Percentiles rank a stretch among this genome's conserved stretches.
Conservation (phyloP, 2,888 invertebrate species). For the Apodemia hepburni region DNA sequence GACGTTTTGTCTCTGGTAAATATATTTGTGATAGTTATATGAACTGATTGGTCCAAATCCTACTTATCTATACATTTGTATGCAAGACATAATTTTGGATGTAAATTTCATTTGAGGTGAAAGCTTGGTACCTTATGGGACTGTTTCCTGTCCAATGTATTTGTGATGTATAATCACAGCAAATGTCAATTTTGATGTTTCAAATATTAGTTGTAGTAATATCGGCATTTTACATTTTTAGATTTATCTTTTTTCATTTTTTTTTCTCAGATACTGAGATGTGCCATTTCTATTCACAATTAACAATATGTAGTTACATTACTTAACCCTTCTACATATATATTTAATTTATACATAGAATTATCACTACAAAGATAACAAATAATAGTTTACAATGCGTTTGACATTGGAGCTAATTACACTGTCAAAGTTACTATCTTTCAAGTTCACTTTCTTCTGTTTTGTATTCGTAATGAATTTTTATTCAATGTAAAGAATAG, state of each 20-base stretch:
- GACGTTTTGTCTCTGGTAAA: conserved; percentile 96
- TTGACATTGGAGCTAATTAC: conserved; percentile 15
- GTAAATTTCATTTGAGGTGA: conserved; percentile 38
- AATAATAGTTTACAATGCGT: conserved; percentile 10
- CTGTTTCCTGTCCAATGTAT: conserved; percentile 74
- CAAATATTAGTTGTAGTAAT: conserved; percentile 43
- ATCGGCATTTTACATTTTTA: conserved; percentile 35
- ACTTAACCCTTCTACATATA: conserved; percentile 21
- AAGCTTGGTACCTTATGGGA: conserved; percentile 73
- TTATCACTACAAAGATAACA: conserved; percentile 21
- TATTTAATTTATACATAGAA: conserved; percentile 20
- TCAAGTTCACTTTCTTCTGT: background rate
- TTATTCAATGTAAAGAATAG: no score
- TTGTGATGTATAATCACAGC: conserved; percentile 52
- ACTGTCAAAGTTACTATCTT: background rate
- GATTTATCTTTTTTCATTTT: conserved; percentile 37
- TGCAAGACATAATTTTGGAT: conserved; percentile 47
- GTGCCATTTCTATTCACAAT: conserved; percentile 56
- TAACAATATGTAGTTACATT: conserved; percentile 30
- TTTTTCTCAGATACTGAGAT: conserved; percentile 55
- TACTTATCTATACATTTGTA: conserved; percentile 49
- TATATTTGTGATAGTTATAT: conserved; percentile 91
- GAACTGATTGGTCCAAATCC: conserved; percentile 66
- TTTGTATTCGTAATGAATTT: no score
- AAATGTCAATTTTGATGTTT: conserved; percentile 60